Evolutionary conservation across 2,888 invertebrate genomes (phyloP), one percentile per base, ranked within the genome.

Genomic region (Esperia sulphurella): DNA sequence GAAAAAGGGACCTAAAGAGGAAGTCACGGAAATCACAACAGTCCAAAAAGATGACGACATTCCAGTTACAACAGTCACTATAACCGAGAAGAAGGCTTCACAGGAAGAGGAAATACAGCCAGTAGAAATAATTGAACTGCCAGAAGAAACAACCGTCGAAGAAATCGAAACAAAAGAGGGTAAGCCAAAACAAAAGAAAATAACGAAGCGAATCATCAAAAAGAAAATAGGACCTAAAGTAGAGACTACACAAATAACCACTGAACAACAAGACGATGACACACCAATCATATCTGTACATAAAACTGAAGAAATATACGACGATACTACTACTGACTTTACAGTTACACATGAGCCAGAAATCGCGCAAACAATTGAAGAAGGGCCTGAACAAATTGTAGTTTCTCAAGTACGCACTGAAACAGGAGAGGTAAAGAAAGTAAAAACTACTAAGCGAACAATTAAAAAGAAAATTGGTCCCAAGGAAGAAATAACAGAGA

Each of bases 11-110:
- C 43, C 45, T 14, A 53, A 63, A 44, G 56, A 51, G 8, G 52
- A 55, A 35, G 40, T 53, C 0, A 63, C 61, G 0, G 56, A 58
- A 53, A 59, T 60, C 8, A 50, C 49, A 3, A 59, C 54, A 61
- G 60, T 75, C 52, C 52, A 84, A 75, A 63, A 88, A 72, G 65
- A 83, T 69, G 81, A 80, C 51, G 70, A 82, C 54, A 45, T 59
- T 47, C 68, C 69, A 8, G 61, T 62, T 55, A 88, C 89, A 61
- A 80, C 83, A 49, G 79, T 83, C 55, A 66, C 73, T 40, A 64
- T 49, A 43, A 61, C 59, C 31, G 67, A 55, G 51, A 51, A 86
- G 0, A 66, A 68, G 46, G 55, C n/a, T n/a, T n/a, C n/a, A n/a
- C n/a, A 12, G 5, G 1, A 58, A 0, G 41, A 41, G n/a, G 41